Evolutionary conservation across 2,888 invertebrate species (phyloP), one percentile per base, ranked within the genome.

Genomic region (Chaetogeoica ovagalla): DNA sequence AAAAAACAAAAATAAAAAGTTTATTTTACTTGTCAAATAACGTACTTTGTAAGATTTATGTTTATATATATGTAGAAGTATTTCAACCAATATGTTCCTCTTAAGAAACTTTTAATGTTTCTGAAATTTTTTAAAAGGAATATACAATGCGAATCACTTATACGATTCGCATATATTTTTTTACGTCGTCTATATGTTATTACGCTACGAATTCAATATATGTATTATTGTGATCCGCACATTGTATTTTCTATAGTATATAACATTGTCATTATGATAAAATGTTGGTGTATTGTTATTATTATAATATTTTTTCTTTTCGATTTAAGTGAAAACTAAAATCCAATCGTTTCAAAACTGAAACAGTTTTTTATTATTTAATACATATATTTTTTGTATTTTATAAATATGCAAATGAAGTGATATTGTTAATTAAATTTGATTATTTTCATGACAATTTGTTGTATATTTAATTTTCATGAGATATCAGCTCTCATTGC

Each of bases 21-120:
- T 30, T 62, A 37, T 52, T 79, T 55, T 15, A 71, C 55, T 71
- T 63, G 57, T 59, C 21, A 3, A 21, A 77, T 62, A 70, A 6
- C 59, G 15, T 66, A 74, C 1, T 71, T 30, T 70, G 37, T 70
- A 79, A 62, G 37, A 57, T 59, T 48, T 63, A 30, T 30, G 30
- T 30, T 30, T 30, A 30, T 30, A 30, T 59, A 62, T 65, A 66
- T 57, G 62, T 70, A 52, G 21, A 55, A 39, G 39, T 71, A 55
- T 71, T 63, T 71, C 52, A 63, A 55, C 30, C 30, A 63, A 63
- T 48, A 48, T 71, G 79, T 79, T 79, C 79, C 79, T 79, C 71
- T 55, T n/a, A 62, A 71, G 39, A 63, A 48, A 39, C 30, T 65
- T 30, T 30, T 43, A 5, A 39, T 9, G 63, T 79, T 77, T 77